phyloP scores from a whole-genome alignment of 2,888 invertebrate species.

The Cryptosula pallasiana region DNA sequence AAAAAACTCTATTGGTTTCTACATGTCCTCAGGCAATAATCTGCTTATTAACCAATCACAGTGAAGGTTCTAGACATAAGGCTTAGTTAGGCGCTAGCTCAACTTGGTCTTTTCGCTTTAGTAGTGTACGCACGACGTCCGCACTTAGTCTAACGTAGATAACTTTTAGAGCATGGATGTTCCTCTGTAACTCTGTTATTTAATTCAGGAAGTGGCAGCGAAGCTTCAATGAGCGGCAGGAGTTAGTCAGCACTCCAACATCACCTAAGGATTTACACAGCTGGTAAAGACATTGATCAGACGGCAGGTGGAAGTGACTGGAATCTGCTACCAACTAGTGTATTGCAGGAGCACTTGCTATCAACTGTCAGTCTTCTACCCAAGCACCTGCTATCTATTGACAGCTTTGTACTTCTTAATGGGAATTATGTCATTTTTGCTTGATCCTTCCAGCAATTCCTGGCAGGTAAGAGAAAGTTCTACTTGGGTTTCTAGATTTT shows the following conservation, averaged over 20 bases:
- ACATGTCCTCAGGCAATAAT: conserved; percentile 12
- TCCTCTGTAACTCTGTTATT: not conserved
- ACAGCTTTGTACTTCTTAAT: not conserved
- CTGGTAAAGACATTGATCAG: no score
- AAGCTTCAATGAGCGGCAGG: no score
- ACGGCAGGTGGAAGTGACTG: no score
- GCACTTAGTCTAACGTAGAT: not conserved
- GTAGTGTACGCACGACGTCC: not conserved
- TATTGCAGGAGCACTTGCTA: not conserved
- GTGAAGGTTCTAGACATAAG: not conserved
- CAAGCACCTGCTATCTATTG: not conserved
- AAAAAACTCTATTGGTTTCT: conserved; percentile 13
- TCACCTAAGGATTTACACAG: no score
- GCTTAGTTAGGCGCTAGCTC: not conserved
- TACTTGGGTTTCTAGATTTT: no score
- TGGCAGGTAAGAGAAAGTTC: conserved; percentile 38
- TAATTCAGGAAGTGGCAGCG: no score
- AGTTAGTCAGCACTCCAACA: no score
- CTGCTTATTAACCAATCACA: conserved; percentile 15
- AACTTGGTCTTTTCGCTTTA: not conserved
- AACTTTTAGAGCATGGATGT: not conserved
- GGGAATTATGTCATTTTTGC: conserved; percentile 21
- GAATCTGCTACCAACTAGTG: no score
- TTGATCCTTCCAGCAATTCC: conserved; percentile 33
- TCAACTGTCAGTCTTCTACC: not conserved